These are phyloP conservation scores for Calypte anna DNA, from an alignment of 2,113 vertebrate genomes.

Conservation along the genomic window DNA sequence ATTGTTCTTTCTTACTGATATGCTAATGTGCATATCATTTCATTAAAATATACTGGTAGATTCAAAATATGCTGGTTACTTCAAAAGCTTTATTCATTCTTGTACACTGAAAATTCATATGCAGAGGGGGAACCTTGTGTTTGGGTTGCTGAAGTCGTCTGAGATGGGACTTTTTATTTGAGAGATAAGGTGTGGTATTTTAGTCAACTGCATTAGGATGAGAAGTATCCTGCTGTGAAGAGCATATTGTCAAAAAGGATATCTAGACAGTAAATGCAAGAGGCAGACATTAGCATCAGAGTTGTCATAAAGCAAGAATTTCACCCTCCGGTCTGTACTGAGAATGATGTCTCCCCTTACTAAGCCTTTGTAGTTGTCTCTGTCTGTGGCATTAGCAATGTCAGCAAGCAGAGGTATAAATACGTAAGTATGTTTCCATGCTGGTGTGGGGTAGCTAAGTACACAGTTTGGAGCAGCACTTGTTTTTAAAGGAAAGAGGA, in stretches of 20 bases:
- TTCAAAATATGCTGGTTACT: neutral
- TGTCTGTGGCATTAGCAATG: neutral
- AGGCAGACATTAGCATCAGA: neutral
- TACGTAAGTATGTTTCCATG: constrained; percentile 10
- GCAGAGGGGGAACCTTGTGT: neutral
- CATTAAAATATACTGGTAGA: neutral
- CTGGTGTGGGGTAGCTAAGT: constrained; percentile 51
- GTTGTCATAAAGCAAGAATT: constrained; percentile 17
- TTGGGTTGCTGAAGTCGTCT: neutral
- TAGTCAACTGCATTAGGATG: neutral
- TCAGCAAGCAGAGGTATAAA: constrained; percentile 15
- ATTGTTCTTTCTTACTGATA: neutral
- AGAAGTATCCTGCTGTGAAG: neutral
- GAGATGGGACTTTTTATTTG: neutral
- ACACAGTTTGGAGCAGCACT: constrained; percentile 58
- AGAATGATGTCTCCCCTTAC: neutral
- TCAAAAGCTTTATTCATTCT: neutral
- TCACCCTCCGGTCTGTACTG: neutral
- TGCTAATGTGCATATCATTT: neutral
- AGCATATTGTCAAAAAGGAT: neutral
- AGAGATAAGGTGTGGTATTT: neutral
- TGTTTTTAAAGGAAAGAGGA: constrained; percentile 77
- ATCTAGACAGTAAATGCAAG: neutral
- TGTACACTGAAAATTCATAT: neutral
- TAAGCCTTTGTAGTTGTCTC: neutral